These are phyloP conservation scores for Pogonocichla stellata DNA, from an alignment of 2,113 vertebrate species.

Conservation along the genomic window DNA sequence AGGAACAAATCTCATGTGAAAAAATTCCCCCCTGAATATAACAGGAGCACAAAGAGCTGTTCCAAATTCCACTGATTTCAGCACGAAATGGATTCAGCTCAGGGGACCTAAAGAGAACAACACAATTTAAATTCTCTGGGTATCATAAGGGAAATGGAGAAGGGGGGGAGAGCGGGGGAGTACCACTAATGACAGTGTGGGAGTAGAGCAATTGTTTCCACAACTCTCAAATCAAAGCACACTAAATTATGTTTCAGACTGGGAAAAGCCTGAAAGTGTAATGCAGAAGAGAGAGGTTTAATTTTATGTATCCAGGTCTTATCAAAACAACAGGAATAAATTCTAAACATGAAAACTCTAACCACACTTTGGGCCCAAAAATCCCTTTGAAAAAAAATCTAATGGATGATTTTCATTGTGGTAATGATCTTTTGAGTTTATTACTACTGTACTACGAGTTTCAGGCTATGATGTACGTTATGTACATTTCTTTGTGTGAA, in stretches of 20 bases:
- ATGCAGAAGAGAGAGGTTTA: neutral
- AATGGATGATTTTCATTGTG: neutral
- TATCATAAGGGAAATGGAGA: neutral
- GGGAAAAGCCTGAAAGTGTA: neutral
- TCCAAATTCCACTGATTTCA: neutral
- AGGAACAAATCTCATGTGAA: neutral
- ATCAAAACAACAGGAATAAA: neutral
- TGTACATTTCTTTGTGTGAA: neutral
- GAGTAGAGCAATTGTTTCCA: slow-evolving; percentile 24
- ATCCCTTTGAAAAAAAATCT: neutral
- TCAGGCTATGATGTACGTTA: neutral
- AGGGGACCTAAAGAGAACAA: neutral
- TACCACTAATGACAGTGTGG: neutral
- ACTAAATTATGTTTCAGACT: neutral
- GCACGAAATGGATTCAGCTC: neutral
- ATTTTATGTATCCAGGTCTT: neutral
- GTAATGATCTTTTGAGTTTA: neutral
- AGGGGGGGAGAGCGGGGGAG: neutral
- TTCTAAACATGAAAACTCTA: neutral
- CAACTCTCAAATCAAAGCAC: neutral
- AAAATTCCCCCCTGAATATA: neutral
- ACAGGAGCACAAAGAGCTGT: neutral
- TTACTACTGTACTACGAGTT: neutral
- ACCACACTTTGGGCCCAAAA: neutral
- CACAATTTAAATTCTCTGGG: neutral